Percentiles rank a stretch among this genome's conserved stretches.
These are phyloP conservation scores for Pseudanteris insignis DNA, from an alignment of 2,888 invertebrate species.

Conservation along the genomic window DNA sequence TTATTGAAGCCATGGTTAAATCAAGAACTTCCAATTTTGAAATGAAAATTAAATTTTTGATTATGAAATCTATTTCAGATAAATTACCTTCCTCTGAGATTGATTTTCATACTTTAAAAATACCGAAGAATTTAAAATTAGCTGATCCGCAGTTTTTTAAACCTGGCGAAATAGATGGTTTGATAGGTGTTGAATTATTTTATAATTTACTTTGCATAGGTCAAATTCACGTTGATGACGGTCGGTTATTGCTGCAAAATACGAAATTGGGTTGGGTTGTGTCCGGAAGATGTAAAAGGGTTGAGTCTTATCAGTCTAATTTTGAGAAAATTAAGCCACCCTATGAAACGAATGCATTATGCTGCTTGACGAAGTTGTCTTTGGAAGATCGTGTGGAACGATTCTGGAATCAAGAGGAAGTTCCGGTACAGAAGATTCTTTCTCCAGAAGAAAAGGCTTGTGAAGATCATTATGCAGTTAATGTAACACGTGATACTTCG, in stretches of 20 bases:
- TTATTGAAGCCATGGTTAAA: neutral
- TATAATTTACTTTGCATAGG: conserved; percentile 29
- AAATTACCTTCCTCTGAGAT: neutral
- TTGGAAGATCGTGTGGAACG: conserved; percentile 8
- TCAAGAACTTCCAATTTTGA: conserved; percentile 2
- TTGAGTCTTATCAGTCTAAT: too few species aligned
- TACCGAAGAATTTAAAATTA: conserved; percentile 23
- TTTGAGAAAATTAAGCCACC: too few species aligned
- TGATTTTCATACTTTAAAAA: neutral
- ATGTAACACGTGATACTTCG: neutral
- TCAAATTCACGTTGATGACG: conserved; percentile 15
- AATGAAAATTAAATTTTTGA: neutral
- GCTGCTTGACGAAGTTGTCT: neutral
- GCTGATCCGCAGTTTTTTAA: conserved; percentile 35
- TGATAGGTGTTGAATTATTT: conserved; percentile 35
- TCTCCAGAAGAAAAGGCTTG: conserved; percentile 11
- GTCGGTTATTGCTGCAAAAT: conserved; percentile 22
- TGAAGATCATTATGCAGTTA: conserved; percentile 9
- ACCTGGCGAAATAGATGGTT: conserved; percentile 22
- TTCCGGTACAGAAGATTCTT: neutral
- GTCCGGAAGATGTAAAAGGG: conserved; percentile 13
- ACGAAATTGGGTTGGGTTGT: conserved; percentile 42
- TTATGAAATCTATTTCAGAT: conserved; percentile 3
- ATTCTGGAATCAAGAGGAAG: conserved; percentile 16
- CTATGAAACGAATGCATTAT: neutral